A percentile compares a stretch with the other conserved stretches of the same genome.
These are phyloP conservation scores for Propsilocerus akamusi DNA, from an alignment of 1,140 invertebrate genomes.

Conservation along the genomic window DNA sequence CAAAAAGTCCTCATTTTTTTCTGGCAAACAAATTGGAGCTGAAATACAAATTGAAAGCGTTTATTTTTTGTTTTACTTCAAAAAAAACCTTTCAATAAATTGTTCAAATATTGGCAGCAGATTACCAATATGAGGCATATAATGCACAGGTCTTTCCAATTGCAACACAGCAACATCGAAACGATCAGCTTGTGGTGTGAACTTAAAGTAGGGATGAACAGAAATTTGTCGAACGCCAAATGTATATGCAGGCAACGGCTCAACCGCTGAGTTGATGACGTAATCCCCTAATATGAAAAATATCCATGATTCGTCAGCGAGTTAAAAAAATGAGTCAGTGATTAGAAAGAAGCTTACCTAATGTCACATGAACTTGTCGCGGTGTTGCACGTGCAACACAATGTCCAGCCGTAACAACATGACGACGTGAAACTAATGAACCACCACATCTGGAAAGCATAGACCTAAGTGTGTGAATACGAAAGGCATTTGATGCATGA, in stretches of 20 bases:
- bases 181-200: slow-evolving; percentile 75
- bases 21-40: slow-evolving; percentile 80
- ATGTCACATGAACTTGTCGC: slow-evolving; percentile 73
- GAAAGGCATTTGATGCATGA: neutral
- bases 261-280: slow-evolving; percentile 80
- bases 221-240: slow-evolving; percentile 75
- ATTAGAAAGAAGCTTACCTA: slow-evolving; percentile 20
- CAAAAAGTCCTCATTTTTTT: slow-evolving; percentile 74
- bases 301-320: too few relatives aligned
- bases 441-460: slow-evolving; percentile 69
- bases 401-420: slow-evolving; percentile 91
- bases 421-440: slow-evolving; percentile 74
- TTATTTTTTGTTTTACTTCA: neutral
- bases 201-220: slow-evolving; percentile 89
- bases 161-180: slow-evolving; percentile 85
- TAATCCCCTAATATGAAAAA: too few relatives aligned
- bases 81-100: neutral
- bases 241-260: slow-evolving; percentile 74
- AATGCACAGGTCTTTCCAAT: slow-evolving; percentile 69
- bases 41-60: slow-evolving; percentile 10
- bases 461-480: slow-evolving; percentile 1
- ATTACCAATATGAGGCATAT: slow-evolving; percentile 73
- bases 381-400: slow-evolving; percentile 83
- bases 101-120: neutral
- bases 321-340: too few relatives aligned